phyloP scores from a whole-genome alignment of 2,113 vertebrate species.

The Cebus imitator region DNA sequence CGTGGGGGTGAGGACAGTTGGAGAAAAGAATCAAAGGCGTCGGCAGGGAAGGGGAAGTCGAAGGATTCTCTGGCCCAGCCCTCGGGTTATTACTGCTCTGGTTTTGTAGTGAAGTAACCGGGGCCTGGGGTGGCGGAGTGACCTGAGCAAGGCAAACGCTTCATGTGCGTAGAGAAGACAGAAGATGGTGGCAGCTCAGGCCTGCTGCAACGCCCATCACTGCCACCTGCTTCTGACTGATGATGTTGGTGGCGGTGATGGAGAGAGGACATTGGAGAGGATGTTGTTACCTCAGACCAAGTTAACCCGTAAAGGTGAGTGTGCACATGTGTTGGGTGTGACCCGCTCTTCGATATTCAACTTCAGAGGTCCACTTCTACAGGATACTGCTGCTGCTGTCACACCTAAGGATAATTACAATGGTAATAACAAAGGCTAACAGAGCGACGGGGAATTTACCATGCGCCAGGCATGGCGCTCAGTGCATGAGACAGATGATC shows the following conservation, averaged over 20 bases:
- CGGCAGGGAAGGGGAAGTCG: not conserved
- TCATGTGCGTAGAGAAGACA: fast-evolving
- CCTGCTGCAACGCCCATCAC: fast-evolving
- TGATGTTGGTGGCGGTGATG: too few relatives aligned
- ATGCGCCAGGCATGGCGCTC: not conserved
- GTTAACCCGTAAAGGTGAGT: not conserved
- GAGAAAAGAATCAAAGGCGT: not conserved
- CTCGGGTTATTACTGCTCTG: not conserved
- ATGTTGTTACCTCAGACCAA: not conserved
- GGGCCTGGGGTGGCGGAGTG: not conserved
- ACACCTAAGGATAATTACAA: not conserved
- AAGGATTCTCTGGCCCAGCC: not conserved
- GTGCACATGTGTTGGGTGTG: not conserved
- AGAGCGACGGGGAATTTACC: not conserved
- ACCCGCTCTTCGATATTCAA: not conserved
- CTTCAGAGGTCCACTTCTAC: not conserved
- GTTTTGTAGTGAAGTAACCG: not conserved
- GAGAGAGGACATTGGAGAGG: not conserved
- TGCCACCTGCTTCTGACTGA: not conserved
- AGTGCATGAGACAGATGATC: too few relatives aligned
- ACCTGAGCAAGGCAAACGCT: not conserved
- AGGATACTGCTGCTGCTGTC: not conserved
- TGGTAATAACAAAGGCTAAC: fast-evolving
- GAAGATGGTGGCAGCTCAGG: not conserved
- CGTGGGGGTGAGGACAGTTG: not conserved